Evolutionary conservation across 2,797 vertebrate genomes (phyloP).

Genomic region (Siniperca undulata): DNA sequence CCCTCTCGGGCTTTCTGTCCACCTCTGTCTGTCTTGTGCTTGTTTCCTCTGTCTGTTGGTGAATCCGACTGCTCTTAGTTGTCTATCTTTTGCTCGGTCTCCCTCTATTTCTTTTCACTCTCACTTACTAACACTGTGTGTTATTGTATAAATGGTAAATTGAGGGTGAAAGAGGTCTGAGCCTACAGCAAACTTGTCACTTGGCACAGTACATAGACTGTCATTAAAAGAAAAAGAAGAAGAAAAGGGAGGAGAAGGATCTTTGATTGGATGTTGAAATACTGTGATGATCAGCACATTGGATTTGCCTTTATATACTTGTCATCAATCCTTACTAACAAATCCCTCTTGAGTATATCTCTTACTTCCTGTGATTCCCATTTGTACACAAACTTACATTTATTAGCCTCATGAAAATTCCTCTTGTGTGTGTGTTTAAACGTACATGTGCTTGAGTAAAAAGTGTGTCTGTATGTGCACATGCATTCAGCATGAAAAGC

Average conservation of each 20-base stretch:
- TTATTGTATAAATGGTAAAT: constrained; percentile 15
- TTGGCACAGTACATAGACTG: not conserved
- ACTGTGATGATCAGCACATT: not conserved
- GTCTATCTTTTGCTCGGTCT: constrained; percentile 3
- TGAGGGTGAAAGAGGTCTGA: constrained; percentile 12
- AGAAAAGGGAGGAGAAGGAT: not conserved
- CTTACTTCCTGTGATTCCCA: constrained; percentile 48
- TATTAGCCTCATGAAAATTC: constrained; percentile 57
- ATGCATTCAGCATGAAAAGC: constrained; percentile 46
- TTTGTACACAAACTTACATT: constrained; percentile 45
- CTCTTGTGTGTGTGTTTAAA: constrained; percentile 14
- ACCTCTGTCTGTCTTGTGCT: not conserved
- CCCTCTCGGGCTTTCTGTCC: constrained; percentile 5
- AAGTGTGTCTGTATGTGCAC: constrained; percentile 17
- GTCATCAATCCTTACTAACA: constrained; percentile 1
- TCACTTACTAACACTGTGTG: not conserved
- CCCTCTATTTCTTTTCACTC: not conserved
- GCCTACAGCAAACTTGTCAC: not conserved
- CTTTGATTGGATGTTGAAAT: not conserved
- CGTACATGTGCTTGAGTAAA: not conserved
- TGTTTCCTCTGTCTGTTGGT: constrained; percentile 17
- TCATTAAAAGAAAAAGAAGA: not conserved
- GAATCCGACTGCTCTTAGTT: constrained; percentile 8
- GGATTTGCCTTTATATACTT: not conserved
- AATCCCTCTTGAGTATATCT: constrained; percentile 23